Conservation (phyloP, 1,140 invertebrate species). For the Antheraea mylitta region DNA sequence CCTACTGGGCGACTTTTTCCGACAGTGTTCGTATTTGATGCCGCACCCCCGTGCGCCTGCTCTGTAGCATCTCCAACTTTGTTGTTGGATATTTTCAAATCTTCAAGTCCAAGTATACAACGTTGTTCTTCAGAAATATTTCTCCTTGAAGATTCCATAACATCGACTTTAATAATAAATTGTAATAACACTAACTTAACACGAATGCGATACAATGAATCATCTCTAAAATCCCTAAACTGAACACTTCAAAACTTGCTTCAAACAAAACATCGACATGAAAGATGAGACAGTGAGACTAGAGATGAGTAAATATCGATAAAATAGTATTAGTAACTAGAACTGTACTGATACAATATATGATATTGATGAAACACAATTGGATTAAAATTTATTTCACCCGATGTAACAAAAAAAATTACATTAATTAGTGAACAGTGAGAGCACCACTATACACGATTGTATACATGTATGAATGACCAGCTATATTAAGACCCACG, state of each 20-base stretch:
- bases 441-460: too few species aligned
- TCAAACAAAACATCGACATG: constrained; percentile 35
- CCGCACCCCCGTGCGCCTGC: constrained; percentile 65
- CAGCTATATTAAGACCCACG: too few species aligned
- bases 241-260: constrained; percentile 3
- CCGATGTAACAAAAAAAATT: too few species aligned
- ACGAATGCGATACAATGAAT: constrained; percentile 33
- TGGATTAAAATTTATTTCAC: too few species aligned
- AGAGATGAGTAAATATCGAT: too few species aligned
- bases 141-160: constrained; percentile 69
- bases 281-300: too few species aligned
- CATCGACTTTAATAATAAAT: constrained; percentile 15
- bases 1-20: constrained; percentile 67
- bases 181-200: constrained; percentile 18
- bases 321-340: too few species aligned
- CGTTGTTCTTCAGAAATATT: constrained; percentile 67
- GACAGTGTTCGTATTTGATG: constrained; percentile 55
- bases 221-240: constrained; percentile 28
- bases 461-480: too few species aligned
- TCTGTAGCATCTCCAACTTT: constrained; percentile 73
- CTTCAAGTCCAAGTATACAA: constrained; percentile 71
- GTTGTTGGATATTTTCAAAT: constrained; percentile 76
- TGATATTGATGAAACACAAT: too few species aligned
- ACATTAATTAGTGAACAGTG: too few species aligned
- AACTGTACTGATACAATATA: too few species aligned